Evolutionary conservation across 2,797 vertebrate genomes (phyloP).

Genomic region (Morelia viridis): DNA sequence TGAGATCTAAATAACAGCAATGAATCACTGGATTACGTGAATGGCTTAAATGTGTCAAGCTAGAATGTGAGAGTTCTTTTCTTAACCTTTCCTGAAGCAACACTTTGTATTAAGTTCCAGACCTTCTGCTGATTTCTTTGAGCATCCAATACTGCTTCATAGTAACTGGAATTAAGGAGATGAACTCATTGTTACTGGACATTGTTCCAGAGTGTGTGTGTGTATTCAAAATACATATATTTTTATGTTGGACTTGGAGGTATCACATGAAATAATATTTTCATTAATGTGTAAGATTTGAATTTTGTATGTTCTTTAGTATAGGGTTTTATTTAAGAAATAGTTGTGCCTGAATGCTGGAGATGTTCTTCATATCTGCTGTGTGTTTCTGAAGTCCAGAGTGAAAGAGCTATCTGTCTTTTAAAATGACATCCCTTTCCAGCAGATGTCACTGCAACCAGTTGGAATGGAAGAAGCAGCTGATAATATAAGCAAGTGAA

Average conservation of each 20-base stretch:
- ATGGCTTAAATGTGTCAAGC: not conserved
- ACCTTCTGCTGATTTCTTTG: not conserved
- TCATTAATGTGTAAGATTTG: not conserved
- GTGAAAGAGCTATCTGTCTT: not conserved
- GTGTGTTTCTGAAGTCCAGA: not conserved
- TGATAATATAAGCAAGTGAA: not conserved
- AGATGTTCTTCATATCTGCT: not conserved
- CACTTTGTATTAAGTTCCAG: not conserved
- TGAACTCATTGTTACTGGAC: not conserved
- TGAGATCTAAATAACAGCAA: constrained; percentile 6
- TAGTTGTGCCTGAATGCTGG: not conserved
- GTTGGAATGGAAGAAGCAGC: not conserved
- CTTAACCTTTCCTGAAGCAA: not conserved
- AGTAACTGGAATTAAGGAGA: not conserved
- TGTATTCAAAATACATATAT: not conserved
- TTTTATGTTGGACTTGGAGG: not conserved
- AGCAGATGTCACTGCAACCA: constrained; percentile 4
- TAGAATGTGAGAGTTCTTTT: not conserved
- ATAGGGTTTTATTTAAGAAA: not conserved
- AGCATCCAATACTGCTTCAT: not conserved
- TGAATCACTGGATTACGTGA: constrained; percentile 21
- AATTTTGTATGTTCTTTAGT: not conserved
- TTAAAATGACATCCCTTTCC: constrained; percentile 1
- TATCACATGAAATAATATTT: not conserved
- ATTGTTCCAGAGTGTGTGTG: not conserved